phyloP scores from a whole-genome alignment of 2,113 vertebrate species.

The Pelvicachromis taeniatus region DNA sequence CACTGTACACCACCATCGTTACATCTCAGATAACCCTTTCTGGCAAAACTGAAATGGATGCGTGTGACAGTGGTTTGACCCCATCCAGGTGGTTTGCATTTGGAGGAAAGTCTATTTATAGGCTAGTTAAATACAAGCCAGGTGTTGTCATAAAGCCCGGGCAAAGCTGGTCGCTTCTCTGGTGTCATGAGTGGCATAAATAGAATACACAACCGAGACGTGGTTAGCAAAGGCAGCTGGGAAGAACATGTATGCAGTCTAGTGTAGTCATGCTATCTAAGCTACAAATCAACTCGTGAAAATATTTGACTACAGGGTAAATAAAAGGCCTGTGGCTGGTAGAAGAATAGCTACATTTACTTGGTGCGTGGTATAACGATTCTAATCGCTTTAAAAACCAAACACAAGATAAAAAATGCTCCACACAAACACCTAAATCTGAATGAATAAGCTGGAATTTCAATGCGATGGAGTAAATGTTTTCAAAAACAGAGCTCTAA shows the following conservation, averaged over 20 bases:
- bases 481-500: background rate
- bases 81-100: conserved; percentile 67
- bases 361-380: background rate
- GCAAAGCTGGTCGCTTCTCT: conserved; percentile 34
- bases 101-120: conserved; percentile 65
- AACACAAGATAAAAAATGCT: background rate
- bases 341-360: background rate
- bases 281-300: background rate
- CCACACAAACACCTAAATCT: background rate
- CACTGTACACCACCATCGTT: background rate
- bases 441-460: background rate
- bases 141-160: conserved; percentile 59
- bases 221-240: conserved; percentile 7
- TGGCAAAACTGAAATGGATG: conserved; percentile 8
- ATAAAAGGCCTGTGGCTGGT: background rate
- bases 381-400: background rate
- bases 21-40: conserved; percentile 1
- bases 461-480: background rate
- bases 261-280: background rate
- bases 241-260: background rate
- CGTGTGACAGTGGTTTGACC: conserved; percentile 44
- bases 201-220: conserved; percentile 32
- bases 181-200: conserved; percentile 25
- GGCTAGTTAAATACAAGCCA: conserved; percentile 62
- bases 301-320: background rate